These are phyloP conservation scores for Vidua macroura DNA, from an alignment of 2,113 vertebrate genomes.

Conservation along the genomic window DNA sequence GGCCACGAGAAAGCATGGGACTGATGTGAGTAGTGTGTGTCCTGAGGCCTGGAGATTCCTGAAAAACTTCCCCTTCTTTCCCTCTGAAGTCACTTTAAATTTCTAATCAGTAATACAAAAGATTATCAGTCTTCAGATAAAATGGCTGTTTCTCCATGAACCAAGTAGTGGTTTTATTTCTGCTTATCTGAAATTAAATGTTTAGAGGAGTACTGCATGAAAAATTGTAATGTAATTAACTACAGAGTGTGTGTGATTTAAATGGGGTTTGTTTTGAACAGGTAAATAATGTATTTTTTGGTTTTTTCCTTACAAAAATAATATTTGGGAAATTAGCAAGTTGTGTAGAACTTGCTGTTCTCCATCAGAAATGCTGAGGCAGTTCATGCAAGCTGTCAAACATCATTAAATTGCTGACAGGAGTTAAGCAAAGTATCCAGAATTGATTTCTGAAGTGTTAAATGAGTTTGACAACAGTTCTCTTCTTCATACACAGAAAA, in stretches of 20 bases:
- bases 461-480: not conserved
- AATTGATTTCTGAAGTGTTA: not conserved
- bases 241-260: not conserved
- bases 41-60: not conserved
- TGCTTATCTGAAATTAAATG: not conserved
- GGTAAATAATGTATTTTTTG: accelerated
- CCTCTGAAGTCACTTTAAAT: not conserved
- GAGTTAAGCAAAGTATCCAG: not conserved
- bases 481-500: not conserved
- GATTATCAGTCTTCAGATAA: not conserved
- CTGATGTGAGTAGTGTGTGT: slow-evolving; percentile 77
- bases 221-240: not conserved
- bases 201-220: not conserved
- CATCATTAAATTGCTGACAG: not conserved
- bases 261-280: not conserved
- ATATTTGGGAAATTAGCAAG: not conserved
- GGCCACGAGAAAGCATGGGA: slow-evolving; percentile 85
- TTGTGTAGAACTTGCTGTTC: not conserved
- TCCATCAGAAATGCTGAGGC: not conserved
- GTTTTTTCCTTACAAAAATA: not conserved
- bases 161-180: not conserved
- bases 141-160: accelerated
- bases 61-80: not conserved
- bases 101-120: not conserved
- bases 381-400: not conserved